Percentiles rank a stretch among this genome's conserved stretches.
These are phyloP conservation scores for Natrix natrix DNA, from an alignment of 2,797 vertebrate species.

Conservation along the genomic window DNA sequence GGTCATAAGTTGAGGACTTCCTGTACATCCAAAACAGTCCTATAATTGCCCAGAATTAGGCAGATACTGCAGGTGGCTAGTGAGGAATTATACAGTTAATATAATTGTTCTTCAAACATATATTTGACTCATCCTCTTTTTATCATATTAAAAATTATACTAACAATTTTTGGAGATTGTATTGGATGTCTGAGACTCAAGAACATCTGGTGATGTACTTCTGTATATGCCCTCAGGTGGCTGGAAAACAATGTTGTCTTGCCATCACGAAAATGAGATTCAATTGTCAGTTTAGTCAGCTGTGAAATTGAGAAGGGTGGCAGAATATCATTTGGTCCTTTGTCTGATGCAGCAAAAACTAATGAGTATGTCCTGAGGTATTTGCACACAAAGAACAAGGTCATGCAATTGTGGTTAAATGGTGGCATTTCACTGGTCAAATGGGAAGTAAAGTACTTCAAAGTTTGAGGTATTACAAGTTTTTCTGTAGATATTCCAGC, in stretches of 20 bases:
- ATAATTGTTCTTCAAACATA: background rate
- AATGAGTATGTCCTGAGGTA: background rate
- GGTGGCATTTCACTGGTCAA: constrained; percentile 1
- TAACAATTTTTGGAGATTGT: background rate
- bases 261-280: background rate
- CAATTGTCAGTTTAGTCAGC: background rate
- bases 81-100: background rate
- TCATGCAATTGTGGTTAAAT: background rate
- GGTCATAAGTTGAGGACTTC: too few relatives aligned
- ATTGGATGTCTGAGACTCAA: background rate
- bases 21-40: background rate
- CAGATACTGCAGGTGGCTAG: background rate
- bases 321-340: background rate
- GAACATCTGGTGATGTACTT: background rate
- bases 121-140: background rate
- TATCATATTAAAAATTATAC: background rate
- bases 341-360: background rate
- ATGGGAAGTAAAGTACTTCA: constrained; percentile 26
- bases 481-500: background rate
- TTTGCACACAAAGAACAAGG: background rate
- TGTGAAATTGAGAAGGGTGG: background rate
- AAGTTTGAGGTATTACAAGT: constrained; percentile 15
- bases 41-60: background rate
- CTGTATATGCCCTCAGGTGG: background rate
- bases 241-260: background rate